phyloP scores from a whole-genome alignment of 2,113 vertebrate species.

The Morone chrysops region DNA sequence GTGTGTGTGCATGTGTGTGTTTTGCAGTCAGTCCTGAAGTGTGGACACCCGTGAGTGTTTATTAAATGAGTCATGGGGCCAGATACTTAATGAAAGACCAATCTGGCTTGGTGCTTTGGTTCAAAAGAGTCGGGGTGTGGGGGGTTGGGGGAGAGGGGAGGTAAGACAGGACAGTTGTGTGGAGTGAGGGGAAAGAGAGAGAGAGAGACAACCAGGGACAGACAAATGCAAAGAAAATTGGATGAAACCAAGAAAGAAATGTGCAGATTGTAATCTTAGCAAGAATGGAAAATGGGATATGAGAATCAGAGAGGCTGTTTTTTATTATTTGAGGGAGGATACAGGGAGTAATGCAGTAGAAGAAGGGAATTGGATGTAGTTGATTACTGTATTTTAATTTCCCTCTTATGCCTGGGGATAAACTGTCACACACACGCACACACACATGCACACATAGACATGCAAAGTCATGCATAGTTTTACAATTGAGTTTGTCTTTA shows the following conservation, averaged over 20 bases:
- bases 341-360: constrained; percentile 28
- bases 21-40: constrained; percentile 55
- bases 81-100: constrained; percentile 73
- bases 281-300: constrained; percentile 62
- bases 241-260: constrained; percentile 55
- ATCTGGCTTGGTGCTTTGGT: constrained; percentile 65
- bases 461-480: constrained; percentile 53
- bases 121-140: constrained; percentile 33
- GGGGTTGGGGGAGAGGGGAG: background rate
- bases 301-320: constrained; percentile 47
- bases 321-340: constrained; percentile 28
- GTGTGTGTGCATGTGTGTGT: constrained; percentile 28
- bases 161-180: constrained; percentile 15
- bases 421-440: constrained; percentile 27
- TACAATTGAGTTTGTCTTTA: constrained; percentile 59
- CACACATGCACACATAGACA: constrained; percentile 27
- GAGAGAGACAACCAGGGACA: constrained; percentile 21
- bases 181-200: background rate
- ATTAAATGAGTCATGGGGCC: constrained; percentile 68
- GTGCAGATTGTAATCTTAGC: constrained; percentile 64
- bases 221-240: constrained; percentile 47
- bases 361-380: constrained; percentile 40
- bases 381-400: constrained; percentile 73
- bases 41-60: constrained; percentile 64
- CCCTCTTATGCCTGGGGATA: constrained; percentile 52